Base-by-base conservation (phyloP, 1,140 invertebrate genomes). In the Hycleus cichorii region DNA sequence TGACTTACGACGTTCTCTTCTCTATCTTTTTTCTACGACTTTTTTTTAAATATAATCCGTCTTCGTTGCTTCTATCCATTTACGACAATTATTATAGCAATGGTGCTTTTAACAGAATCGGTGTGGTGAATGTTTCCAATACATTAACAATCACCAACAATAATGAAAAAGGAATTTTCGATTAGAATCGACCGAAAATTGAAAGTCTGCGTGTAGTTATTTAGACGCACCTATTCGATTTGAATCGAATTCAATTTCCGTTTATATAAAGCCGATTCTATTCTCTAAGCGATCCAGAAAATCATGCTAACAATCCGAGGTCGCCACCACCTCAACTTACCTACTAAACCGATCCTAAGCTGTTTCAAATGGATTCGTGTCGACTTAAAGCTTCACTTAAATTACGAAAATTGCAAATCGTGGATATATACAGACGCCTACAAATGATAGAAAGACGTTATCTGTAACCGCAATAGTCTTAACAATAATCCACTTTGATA, bases 51-150 rank as follows among this genome's bases (percentile, higher is more conserved):
- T 50, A 39, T 45, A 47, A 58, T 58, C 49, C 48, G 47, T 49
- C 47, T 58, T 58, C 56, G 56, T 49, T 58, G 25, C 24, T 51
- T 49, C 47, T 48, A 50, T 42, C 24, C 56, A 58, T 58, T 58
- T 58, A 48, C 49, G 56, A 58, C 56, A 58, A 58, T 58, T 58
- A 58, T 58, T 56, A 47, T 26, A 56, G 44, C 46, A 56, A 56
- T 47, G 24, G 5, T 32, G 32, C 32, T 32, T 32, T 32, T 32
- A 32, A 32, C 32, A 3, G 32, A 32, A 32, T 32, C 44, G 44
- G 18, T 24, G 18, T 46, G 44, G 18, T 12, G 18, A 46, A 46
- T 24, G 12, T 46, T 24, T 24, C 26, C 12, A 11, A 46, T 46
- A 12, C 26, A 18, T 26, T 26, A 26, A 26, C 26, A 46, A 46